These are phyloP conservation scores for Neelides sp. DNA, from an alignment of 1,140 invertebrate species.

Conservation along the genomic window DNA sequence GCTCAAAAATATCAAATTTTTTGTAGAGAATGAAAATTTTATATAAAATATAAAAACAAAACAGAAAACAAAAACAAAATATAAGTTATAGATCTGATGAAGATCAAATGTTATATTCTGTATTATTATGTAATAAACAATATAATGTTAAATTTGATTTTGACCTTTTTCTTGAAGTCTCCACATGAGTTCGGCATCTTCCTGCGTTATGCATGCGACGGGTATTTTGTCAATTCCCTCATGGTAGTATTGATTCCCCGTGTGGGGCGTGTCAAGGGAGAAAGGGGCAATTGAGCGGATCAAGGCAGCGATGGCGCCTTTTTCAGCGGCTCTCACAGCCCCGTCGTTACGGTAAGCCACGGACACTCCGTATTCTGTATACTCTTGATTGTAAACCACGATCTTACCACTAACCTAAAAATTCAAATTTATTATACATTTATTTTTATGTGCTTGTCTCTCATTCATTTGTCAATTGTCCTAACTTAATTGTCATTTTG, in stretches of 20 bases:
- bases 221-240: conserved; percentile 54
- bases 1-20: conserved; percentile 7
- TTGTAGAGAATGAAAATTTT: neutral
- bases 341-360: conserved; percentile 45
- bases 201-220: conserved; percentile 60
- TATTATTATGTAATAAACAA: neutral
- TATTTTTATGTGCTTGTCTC: too few species aligned
- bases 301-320: conserved; percentile 60
- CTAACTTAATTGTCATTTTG: too few species aligned
- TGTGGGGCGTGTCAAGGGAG: conserved; percentile 55
- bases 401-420: conserved; percentile 54
- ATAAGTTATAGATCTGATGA: neutral
- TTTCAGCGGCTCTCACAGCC: conserved; percentile 49
- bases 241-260: conserved; percentile 49
- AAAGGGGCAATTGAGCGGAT: conserved; percentile 59
- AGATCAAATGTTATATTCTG: neutral
- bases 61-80: neutral
- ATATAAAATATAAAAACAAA: conserved; percentile 11
- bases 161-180: conserved; percentile 49
- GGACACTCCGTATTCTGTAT: conserved; percentile 46
- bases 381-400: conserved; percentile 56
- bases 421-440: too few species aligned
- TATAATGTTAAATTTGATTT: neutral
- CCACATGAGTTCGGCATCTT: conserved; percentile 60
- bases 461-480: too few species aligned